Evolutionary conservation across 2,888 invertebrate species (phyloP).

Genomic region (Nomada lathburiana): DNA sequence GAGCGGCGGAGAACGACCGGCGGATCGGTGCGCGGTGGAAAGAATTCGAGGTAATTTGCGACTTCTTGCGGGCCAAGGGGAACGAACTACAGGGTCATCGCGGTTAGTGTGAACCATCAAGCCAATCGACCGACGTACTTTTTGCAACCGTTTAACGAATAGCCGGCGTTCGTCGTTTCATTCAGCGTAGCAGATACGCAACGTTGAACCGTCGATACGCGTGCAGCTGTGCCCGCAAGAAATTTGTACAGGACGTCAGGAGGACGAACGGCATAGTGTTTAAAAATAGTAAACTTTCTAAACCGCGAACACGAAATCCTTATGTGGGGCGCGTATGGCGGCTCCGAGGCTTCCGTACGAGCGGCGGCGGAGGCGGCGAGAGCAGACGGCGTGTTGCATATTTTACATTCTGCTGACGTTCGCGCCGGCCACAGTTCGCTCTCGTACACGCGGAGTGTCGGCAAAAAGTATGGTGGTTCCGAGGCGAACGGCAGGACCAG

Average conservation of each 20-base stretch:
- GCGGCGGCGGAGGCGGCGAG: slow-evolving; percentile 11
- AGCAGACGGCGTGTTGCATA: slow-evolving; percentile 76
- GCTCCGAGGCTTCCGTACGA: slow-evolving; percentile 31
- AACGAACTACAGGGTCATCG: neutral
- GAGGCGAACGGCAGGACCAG: slow-evolving; percentile 75
- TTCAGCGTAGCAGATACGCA: too few relatives aligned
- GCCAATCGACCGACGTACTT: too few relatives aligned
- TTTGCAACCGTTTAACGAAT: too few relatives aligned
- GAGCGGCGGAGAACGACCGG: neutral
- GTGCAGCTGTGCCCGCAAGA: too few relatives aligned
- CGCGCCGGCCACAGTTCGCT: slow-evolving; percentile 75
- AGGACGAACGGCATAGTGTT: neutral
- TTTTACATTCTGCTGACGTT: slow-evolving; percentile 82
- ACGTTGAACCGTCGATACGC: too few relatives aligned
- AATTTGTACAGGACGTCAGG: too few relatives aligned
- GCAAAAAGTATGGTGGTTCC: slow-evolving; percentile 79
- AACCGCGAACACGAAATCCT: neutral
- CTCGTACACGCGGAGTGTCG: slow-evolving; percentile 74
- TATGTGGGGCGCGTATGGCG: slow-evolving; percentile 12
- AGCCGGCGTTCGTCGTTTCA: too few relatives aligned
- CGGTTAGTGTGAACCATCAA: too few relatives aligned
- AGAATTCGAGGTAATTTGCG: slow-evolving; percentile 34
- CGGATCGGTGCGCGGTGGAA: neutral
- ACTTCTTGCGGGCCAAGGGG: slow-evolving; percentile 7
- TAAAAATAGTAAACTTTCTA: neutral